Percentiles rank a stretch among this genome's conserved stretches.
These are phyloP conservation scores for Callipepla californica DNA, from an alignment of 2,113 vertebrate species.

Conservation along the genomic window DNA sequence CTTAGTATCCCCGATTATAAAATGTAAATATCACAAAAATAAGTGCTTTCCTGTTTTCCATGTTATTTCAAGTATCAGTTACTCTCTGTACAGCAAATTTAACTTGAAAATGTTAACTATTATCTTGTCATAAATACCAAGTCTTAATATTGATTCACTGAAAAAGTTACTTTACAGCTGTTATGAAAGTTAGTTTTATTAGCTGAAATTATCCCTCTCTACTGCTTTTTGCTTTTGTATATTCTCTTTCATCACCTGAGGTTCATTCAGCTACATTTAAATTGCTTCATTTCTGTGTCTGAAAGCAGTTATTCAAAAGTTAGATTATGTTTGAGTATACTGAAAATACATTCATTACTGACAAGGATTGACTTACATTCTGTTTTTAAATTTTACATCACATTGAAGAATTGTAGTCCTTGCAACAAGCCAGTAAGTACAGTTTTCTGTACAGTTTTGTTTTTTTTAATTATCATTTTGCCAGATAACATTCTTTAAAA, in stretches of 20 bases:
- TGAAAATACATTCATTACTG: constrained; percentile 25
- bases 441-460: background rate
- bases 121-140: background rate
- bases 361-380: constrained; percentile 1
- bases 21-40: background rate
- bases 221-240: background rate
- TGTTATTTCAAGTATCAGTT: background rate
- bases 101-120: background rate
- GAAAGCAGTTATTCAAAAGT: constrained; percentile 11
- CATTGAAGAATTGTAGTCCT: background rate
- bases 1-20: background rate
- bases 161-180: background rate
- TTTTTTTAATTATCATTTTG: constrained; percentile 11
- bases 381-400: background rate
- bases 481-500: background rate
- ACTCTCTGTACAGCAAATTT: background rate
- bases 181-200: background rate
- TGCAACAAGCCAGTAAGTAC: background rate
- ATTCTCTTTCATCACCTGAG: background rate
- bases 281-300: constrained; percentile 14
- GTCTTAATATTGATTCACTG: background rate
- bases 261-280: constrained; percentile 27
- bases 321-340: constrained; percentile 31
- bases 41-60: background rate
- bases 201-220: background rate